Base-by-base conservation (phyloP, 2,113 vertebrate genomes). In the Dasyurus viverrinus region DNA sequence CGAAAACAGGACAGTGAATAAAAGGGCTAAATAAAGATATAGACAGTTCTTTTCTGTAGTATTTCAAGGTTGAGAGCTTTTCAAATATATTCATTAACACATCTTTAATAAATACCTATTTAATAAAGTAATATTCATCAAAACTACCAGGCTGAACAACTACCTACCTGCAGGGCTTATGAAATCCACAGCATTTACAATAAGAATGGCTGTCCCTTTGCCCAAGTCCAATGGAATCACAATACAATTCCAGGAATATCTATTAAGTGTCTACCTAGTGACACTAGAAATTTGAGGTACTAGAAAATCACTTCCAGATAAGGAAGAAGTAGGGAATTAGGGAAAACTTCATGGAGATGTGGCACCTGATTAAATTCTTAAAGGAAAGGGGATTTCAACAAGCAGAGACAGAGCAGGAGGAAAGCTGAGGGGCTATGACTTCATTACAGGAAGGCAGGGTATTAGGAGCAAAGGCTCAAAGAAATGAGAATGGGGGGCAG, bases 401-500 rank as follows among this genome's bases (percentile, higher is more conserved):
- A 84, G 68, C n/a, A 84, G 90, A 95, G 94, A n/a, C 47, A 57
- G 12, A 76, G 0, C 0, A 54, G 92, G 24, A 76, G 76, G 36
- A 36, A 2, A 47, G 19, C 68, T 84, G 19, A n/a, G 12, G n/a
- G 60, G 60, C 60, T 76, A 19, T 76, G 30, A 84, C n/a, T 84
- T 42, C n/a, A 42, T 84, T 22, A n/a, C 36, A 22, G n/a, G n/a
- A 76, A n/a, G 27, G 30, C 30, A 47, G 89, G 93, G 42, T 90
- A 0, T 0, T 76, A 84, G 7, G n/a, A 84, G n/a, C n/a, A 42
- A 76, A 76, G 36, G 24, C 54, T 25, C 24, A 25, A 0, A 12
- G 0, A 46, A 36, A 22, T 19, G 30, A 53, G 22, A 25, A 68
- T 54, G 46, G 60, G 25, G 25, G n/a, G 8, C 48, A 22, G 50